These are phyloP conservation scores for Diarsia dahlii DNA, from an alignment of 2,888 invertebrate species.

Conservation along the genomic window DNA sequence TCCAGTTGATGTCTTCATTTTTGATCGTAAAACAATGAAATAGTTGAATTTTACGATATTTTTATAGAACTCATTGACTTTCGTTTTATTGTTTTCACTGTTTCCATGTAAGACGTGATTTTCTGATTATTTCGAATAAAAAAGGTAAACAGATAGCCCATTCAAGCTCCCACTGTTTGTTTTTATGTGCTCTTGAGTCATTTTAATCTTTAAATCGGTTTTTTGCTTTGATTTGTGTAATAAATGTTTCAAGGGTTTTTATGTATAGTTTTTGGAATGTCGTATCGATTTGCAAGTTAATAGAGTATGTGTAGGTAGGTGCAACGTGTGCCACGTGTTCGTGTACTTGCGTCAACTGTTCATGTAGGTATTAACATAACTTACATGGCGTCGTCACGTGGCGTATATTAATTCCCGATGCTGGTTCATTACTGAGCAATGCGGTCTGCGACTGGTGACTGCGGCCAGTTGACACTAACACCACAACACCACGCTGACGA, in stretches of 20 bases:
- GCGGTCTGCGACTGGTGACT: constrained; percentile 64
- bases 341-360: constrained; percentile 55
- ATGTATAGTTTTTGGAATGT: constrained; percentile 39
- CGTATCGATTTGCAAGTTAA: constrained; percentile 35
- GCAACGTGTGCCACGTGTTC: constrained; percentile 62
- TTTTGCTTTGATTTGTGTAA: constrained; percentile 28
- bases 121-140: constrained; percentile 53
- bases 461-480: constrained; percentile 70
- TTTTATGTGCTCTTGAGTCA: constrained; percentile 44
- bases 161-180: constrained; percentile 57
- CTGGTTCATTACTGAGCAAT: constrained; percentile 71
- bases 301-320: constrained; percentile 39
- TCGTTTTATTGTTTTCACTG: constrained; percentile 53
- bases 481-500: constrained; percentile 66
- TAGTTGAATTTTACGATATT: constrained; percentile 59
- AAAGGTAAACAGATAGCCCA: constrained; percentile 49
- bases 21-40: constrained; percentile 63
- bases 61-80: constrained; percentile 60
- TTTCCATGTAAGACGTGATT: constrained; percentile 38
- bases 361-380: constrained; percentile 60
- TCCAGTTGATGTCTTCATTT: constrained; percentile 57
- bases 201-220: constrained; percentile 31
- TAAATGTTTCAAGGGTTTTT: constrained; percentile 19
- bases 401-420: constrained; percentile 63
- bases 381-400: constrained; percentile 65